A percentile compares a stretch with the other conserved stretches of the same genome.
These are phyloP conservation scores for Falco punctatus DNA, from an alignment of 2,113 vertebrate genomes.

Conservation along the genomic window DNA sequence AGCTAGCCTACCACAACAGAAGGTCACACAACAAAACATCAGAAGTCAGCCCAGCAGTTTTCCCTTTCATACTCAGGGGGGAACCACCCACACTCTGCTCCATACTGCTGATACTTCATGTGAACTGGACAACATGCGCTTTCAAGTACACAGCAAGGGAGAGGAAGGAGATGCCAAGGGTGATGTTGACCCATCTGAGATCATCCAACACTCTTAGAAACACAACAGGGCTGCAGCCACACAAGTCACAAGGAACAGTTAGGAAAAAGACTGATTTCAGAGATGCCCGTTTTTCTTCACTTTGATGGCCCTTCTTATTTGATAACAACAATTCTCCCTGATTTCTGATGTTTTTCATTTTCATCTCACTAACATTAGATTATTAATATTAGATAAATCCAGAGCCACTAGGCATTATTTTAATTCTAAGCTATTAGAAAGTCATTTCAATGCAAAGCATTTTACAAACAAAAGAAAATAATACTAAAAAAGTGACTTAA, in stretches of 20 bases:
- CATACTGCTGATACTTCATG: background rate
- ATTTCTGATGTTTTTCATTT: background rate
- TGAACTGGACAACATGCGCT: background rate
- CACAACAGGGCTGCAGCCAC: background rate
- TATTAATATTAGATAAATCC: background rate
- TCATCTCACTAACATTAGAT: background rate
- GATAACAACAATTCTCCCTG: accelerated
- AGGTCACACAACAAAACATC: background rate
- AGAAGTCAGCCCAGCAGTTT: background rate
- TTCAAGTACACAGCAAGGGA: background rate
- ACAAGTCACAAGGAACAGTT: background rate
- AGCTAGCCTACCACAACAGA: background rate
- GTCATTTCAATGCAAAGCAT: background rate
- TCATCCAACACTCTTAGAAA: background rate
- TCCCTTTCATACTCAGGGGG: background rate
- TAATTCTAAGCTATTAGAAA: background rate
- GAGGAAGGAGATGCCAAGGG: background rate
- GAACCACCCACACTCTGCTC: background rate
- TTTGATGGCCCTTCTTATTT: background rate
- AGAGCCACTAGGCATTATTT: background rate
- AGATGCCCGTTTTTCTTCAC: background rate
- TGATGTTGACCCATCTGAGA: background rate
- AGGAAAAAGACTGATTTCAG: background rate
- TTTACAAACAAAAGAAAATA: background rate
- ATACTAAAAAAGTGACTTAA: too few relatives aligned